These are phyloP conservation scores for Platypus cylindrus DNA, from an alignment of 2,888 invertebrate species.

Conservation along the genomic window DNA sequence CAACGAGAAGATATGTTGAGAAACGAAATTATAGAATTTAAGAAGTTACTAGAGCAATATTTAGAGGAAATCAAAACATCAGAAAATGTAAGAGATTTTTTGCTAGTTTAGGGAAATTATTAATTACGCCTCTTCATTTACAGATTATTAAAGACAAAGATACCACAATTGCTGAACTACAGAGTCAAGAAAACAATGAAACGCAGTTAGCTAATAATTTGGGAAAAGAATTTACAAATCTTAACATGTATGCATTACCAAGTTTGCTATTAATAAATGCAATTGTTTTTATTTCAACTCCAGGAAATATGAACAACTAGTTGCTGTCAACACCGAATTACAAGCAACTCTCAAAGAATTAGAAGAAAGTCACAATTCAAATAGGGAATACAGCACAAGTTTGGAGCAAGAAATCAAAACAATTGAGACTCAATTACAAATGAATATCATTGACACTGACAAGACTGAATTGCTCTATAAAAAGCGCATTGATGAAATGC, in stretches of 20 bases:
- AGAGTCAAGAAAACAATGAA: background rate
- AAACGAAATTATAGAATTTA: slow-evolving; percentile 19
- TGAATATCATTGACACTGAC: slow-evolving; percentile 15
- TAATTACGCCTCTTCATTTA: too few species aligned
- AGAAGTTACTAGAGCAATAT: slow-evolving; percentile 11
- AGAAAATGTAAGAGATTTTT: slow-evolving; percentile 9
- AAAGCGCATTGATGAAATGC: slow-evolving; percentile 16
- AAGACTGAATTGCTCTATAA: slow-evolving; percentile 15
- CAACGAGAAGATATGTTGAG: slow-evolving; percentile 20
- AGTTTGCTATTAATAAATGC: background rate
- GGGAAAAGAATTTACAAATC: slow-evolving; percentile 14
- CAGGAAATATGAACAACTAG: slow-evolving; percentile 9
- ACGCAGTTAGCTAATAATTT: too few species aligned
- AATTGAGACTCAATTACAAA: slow-evolving; percentile 14
- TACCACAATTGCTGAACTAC: too few species aligned
- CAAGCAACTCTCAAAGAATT: slow-evolving; percentile 5
- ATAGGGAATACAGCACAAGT: slow-evolving; percentile 7
- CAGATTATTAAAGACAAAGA: too few species aligned
- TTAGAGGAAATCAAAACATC: slow-evolving; percentile 15
- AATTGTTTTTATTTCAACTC: too few species aligned
- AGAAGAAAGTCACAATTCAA: slow-evolving; percentile 5
- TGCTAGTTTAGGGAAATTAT: too few species aligned
- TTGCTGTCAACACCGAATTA: slow-evolving; percentile 8
- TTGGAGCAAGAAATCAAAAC: slow-evolving; percentile 13
- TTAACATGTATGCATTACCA: background rate